These are phyloP conservation scores for Ridgeia piscesae DNA, from an alignment of 1,140 invertebrate genomes.

Conservation along the genomic window DNA sequence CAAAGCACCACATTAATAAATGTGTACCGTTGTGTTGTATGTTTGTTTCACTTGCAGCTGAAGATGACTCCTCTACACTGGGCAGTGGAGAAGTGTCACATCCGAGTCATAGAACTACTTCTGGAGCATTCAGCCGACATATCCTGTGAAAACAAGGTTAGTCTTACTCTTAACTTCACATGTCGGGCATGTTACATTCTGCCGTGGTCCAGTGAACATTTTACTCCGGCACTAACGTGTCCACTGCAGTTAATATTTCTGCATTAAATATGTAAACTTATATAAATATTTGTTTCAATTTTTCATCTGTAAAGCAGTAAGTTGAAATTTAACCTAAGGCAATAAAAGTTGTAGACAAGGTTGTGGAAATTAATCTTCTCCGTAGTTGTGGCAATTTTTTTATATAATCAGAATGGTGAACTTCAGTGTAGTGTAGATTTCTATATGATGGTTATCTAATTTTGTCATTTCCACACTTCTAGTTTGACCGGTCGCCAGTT, in stretches of 20 bases:
- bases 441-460: not conserved
- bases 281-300: not conserved
- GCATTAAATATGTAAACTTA: not conserved
- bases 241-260: not conserved
- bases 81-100: conserved; percentile 84
- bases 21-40: not conserved
- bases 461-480: conserved; percentile 12
- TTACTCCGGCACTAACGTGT: not conserved
- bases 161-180: not conserved
- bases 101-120: conserved; percentile 70
- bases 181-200: not conserved
- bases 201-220: not conserved
- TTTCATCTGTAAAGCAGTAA: not conserved
- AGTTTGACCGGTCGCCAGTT: conserved; percentile 80
- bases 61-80: conserved; percentile 93
- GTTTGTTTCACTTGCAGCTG: conserved; percentile 62
- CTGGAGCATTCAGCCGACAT: conserved; percentile 74
- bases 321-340: not conserved
- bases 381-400: no score
- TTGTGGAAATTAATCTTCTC: no score
- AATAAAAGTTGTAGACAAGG: no score
- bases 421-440: not conserved
- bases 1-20: not conserved
- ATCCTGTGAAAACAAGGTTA: conserved; percentile 68
- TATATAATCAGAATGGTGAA: no score